Base-by-base conservation (phyloP, 2,888 invertebrate genomes). In the Eulithis prunata region DNA sequence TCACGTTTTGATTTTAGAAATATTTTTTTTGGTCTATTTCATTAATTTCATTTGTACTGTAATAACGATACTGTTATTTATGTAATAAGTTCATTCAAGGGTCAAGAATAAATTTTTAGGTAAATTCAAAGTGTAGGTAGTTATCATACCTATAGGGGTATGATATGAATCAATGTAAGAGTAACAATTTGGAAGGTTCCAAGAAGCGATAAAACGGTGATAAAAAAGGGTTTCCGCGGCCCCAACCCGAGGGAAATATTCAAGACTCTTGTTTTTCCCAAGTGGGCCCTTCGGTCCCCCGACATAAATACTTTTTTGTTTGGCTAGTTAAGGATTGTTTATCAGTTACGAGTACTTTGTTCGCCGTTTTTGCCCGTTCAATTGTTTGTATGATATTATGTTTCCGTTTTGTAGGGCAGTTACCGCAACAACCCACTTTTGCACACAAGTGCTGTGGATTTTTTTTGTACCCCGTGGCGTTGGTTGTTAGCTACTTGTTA, bases 141-240 rank as follows among this genome's bases (percentile, higher is more conserved):
- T 51, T 46, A 46, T 57, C 13, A 56, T 56, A 13, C 32, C 6
- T 46, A 7, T n/a, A n/a, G 41, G 2, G 21, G 21, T 21, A 21
- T 21, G 46, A 21, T 59, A 62, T 70, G 59, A 69, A 70, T 68
- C 68, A 63, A 57, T 62, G 52, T 61, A 59, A 55, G 53, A 57
- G 59, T 43, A 66, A 57, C 64, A 58, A 71, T 73, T 67, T 70
- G 64, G 69, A 64, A 71, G 66, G 66, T 46, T 66, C 63, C 43
- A 38, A 71, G 69, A 66, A 54, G 52, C 60, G 58, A 71, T 70
- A 69, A 73, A 70, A 68, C 55, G 21, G 71, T 64, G 68, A 71
- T 71, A 73, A 73, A 73, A 21, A 68, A 71, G 65, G 68, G 68
- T 64, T 66, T 46, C 57, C 61, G 64, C 43, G 46, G 61, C 47